A percentile compares a stretch with the other conserved stretches of the same genome.
Conservation (phyloP, 2,113 vertebrate species). For the Cryptotis parvus region DNA sequence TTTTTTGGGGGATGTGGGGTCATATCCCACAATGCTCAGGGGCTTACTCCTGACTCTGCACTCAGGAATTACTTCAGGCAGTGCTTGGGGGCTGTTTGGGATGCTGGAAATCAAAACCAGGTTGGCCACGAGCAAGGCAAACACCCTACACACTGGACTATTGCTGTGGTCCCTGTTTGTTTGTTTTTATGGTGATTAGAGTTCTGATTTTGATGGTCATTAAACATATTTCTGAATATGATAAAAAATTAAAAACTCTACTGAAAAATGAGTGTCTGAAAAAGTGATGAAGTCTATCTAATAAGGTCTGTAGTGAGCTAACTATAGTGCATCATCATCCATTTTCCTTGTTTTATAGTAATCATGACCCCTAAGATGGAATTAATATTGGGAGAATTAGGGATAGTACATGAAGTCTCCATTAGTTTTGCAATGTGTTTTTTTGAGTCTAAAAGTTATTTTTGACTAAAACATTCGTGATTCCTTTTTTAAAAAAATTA, state of each 20-base stretch:
- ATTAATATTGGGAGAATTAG: neutral
- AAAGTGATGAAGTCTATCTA: neutral
- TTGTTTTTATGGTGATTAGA: neutral
- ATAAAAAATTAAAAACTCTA: too few relatives aligned
- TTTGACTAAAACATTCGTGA: neutral
- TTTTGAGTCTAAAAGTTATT: neutral
- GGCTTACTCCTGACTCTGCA: too few relatives aligned
- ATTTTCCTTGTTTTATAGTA: neutral
- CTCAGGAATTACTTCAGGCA: too few relatives aligned
- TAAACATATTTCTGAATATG: neutral
- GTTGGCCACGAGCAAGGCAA: too few relatives aligned
- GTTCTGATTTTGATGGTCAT: neutral
- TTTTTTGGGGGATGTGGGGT: too few relatives aligned
- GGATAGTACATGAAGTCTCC: neutral
- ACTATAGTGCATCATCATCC: neutral
- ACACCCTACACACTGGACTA: too few relatives aligned
- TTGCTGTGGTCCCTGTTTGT: too few relatives aligned
- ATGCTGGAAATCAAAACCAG: too few relatives aligned
- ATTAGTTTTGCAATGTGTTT: conserved; percentile 40
- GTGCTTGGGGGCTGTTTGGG: too few relatives aligned
- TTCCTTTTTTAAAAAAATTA: too few relatives aligned
- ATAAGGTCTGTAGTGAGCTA: neutral
- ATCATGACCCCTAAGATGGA: too few relatives aligned
- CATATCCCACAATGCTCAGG: too few relatives aligned
- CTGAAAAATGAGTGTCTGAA: neutral